Conservation (phyloP, 2,113 vertebrate genomes). For the Rhadina sibilatrix region DNA sequence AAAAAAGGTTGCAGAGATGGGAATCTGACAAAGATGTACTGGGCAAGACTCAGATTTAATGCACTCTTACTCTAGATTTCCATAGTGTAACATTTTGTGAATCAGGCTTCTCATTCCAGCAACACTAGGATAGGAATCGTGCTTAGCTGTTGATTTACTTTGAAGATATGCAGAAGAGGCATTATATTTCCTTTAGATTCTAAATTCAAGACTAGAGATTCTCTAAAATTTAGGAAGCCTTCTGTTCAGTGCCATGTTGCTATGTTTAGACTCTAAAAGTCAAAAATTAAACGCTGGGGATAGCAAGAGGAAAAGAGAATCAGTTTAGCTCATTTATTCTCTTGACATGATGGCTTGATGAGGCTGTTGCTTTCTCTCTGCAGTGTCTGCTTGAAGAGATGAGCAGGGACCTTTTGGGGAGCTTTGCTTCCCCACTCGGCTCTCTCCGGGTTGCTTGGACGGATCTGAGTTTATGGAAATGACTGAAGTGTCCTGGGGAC, state of each 20-base stretch:
- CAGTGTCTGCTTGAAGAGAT: not conserved
- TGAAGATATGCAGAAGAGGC: not conserved
- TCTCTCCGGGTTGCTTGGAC: not conserved
- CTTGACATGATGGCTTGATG: not conserved
- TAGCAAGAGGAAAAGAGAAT: not conserved
- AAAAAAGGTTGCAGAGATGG: not conserved
- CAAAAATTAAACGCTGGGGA: not conserved
- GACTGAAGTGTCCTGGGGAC: conserved; percentile 13
- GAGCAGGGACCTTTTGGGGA: not conserved
- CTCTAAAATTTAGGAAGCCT: not conserved
- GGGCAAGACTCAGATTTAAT: not conserved
- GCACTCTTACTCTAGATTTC: conserved; percentile 10
- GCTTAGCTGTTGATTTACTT: not conserved
- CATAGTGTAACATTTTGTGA: not conserved
- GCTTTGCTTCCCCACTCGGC: not conserved
- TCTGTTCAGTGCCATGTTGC: not conserved
- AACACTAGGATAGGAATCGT: not conserved
- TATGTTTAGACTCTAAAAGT: not conserved
- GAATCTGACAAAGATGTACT: not conserved
- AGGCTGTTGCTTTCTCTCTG: not conserved
- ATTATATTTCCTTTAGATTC: not conserved
- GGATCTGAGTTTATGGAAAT: not conserved
- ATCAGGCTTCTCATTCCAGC: not conserved
- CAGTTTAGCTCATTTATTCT: not conserved
- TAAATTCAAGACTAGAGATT: not conserved